These are phyloP conservation scores for Pantala flavescens DNA, from an alignment of 1,140 invertebrate species.

Conservation along the genomic window DNA sequence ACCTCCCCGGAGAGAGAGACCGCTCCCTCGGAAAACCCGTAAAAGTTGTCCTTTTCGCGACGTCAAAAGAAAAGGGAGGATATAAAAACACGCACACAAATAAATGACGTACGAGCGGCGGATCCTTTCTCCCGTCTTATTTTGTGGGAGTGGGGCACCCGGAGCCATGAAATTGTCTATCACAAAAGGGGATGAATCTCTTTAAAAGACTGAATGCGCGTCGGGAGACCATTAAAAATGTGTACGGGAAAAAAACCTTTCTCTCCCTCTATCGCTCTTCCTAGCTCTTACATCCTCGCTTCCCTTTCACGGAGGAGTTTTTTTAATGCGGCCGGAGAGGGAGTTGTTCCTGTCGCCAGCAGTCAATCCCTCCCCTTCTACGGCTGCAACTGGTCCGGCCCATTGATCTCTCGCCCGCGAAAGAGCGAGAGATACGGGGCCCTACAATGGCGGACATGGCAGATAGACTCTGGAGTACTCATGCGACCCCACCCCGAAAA, in stretches of 20 bases:
- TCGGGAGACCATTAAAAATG: conserved; percentile 3
- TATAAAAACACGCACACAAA: conserved; percentile 7
- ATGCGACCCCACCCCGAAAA: not conserved
- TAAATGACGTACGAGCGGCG: not conserved
- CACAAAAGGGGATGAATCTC: not conserved
- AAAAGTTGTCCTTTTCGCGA: conserved; percentile 5
- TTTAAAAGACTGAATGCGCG: conserved; percentile 1
- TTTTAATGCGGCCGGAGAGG: not conserved
- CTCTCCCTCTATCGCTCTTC: not conserved
- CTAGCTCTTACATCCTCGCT: not conserved
- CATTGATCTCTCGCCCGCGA: not conserved
- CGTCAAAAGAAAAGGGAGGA: not conserved
- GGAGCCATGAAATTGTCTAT: conserved; percentile 6
- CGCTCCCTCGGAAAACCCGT: not conserved
- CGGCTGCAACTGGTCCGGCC: not conserved
- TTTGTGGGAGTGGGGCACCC: not conserved
- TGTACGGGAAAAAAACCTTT: not conserved
- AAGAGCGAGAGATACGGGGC: not conserved
- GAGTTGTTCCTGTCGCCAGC: not conserved
- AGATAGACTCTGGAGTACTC: not conserved
- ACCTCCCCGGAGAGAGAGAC: not conserved
- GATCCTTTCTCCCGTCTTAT: not conserved
- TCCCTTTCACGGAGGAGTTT: conserved; percentile 4
- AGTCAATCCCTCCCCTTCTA: not conserved
- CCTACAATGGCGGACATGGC: not conserved